These are phyloP conservation scores for Parnassius apollo DNA, from an alignment of 2,888 invertebrate species.

Conservation along the genomic window DNA sequence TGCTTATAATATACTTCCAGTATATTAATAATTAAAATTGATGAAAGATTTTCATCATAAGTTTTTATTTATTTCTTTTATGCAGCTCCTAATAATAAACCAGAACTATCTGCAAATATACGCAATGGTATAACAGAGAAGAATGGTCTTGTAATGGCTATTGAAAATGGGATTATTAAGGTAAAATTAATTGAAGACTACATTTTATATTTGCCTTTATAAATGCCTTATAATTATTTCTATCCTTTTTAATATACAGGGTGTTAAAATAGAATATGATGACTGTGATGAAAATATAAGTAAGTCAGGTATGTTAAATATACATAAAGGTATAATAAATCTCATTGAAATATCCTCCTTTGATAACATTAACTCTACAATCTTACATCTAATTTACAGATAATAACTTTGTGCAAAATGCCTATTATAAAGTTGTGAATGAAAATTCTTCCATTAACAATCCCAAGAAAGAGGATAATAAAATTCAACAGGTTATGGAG, in stretches of 20 bases:
- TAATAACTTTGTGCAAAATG: constrained; percentile 50
- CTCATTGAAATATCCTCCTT: background rate
- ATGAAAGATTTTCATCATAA: no score
- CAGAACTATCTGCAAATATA: constrained; percentile 29
- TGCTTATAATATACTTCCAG: no score
- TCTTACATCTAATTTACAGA: constrained; percentile 42
- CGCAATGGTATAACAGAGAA: constrained; percentile 42
- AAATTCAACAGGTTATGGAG: constrained; percentile 51
- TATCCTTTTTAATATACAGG: constrained; percentile 40
- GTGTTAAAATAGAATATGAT: constrained; percentile 48
- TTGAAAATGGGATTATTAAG: constrained; percentile 75
- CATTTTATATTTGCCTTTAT: background rate
- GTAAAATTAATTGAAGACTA: constrained; percentile 38
- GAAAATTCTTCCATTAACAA: constrained; percentile 48
- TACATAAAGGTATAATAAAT: constrained; percentile 41
- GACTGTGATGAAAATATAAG: constrained; percentile 38
- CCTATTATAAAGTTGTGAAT: constrained; percentile 70
- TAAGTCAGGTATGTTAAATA: constrained; percentile 32
- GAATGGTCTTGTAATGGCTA: constrained; percentile 65
- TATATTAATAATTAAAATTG: no score
- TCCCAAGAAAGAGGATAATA: constrained; percentile 42
- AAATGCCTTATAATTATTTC: background rate
- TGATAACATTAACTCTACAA: background rate
- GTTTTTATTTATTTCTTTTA: constrained; percentile 12
- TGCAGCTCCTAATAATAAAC: constrained; percentile 39